A percentile compares a stretch with the other conserved stretches of the same genome.
These are phyloP conservation scores for Mechanitis mazaeus DNA, from an alignment of 2,888 invertebrate species.

Conservation along the genomic window DNA sequence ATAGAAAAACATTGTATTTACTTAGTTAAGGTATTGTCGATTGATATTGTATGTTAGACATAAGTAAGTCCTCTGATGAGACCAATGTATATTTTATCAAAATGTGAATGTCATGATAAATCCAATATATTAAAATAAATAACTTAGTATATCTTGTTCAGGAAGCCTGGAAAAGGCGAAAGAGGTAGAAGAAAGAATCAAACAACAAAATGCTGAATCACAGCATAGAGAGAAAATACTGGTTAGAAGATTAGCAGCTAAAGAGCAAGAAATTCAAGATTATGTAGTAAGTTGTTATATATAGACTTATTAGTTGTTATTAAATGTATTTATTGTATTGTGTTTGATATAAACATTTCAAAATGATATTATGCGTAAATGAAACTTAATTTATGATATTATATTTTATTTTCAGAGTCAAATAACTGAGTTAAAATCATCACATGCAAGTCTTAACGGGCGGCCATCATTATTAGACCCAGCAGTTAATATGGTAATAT, in stretches of 20 bases:
- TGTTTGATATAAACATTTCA: too few relatives aligned
- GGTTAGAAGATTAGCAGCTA: slow-evolving; percentile 92
- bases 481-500: slow-evolving; percentile 94
- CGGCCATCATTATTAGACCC: slow-evolving; percentile 87
- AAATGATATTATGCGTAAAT: neutral
- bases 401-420: slow-evolving; percentile 82
- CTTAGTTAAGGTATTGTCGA: slow-evolving; percentile 76
- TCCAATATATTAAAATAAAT: slow-evolving; percentile 6
- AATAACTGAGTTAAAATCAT: slow-evolving; percentile 93
- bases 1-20: slow-evolving; percentile 12
- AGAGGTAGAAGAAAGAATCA: slow-evolving; percentile 87
- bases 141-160: slow-evolving; percentile 48
- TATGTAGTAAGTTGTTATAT: slow-evolving; percentile 85
- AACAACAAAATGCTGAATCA: slow-evolving; percentile 89
- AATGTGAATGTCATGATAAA: slow-evolving; percentile 6
- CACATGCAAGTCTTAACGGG: slow-evolving; percentile 90
- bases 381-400: neutral
- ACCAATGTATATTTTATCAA: neutral
- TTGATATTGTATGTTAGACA: slow-evolving; percentile 40
- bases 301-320: slow-evolving; percentile 7
- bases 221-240: slow-evolving; percentile 94
- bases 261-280: slow-evolving; percentile 98
- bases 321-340: slow-evolving; percentile 6
- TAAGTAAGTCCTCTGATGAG: slow-evolving; percentile 13
- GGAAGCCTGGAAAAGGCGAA: slow-evolving; percentile 83